A percentile compares a stretch with the other conserved stretches of the same genome.
Evolutionary conservation across 2,113 vertebrate species (phyloP).

Genomic region (Ameiurus melas): DNA sequence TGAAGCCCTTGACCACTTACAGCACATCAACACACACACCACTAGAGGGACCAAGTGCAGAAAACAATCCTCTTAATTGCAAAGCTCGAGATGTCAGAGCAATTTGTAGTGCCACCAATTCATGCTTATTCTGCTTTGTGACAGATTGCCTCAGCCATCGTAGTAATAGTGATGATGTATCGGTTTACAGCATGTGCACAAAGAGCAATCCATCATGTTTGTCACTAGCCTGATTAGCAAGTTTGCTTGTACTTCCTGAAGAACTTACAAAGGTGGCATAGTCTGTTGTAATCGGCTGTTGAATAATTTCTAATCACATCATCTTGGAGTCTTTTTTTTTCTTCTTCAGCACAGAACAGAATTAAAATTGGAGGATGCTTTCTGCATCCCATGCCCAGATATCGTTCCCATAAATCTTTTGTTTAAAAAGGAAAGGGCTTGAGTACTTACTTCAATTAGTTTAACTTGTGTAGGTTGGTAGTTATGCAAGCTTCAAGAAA

Average conservation of each 20-base stretch:
- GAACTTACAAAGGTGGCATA: constrained; percentile 32
- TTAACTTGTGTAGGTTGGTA: not conserved
- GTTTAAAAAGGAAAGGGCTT: not conserved
- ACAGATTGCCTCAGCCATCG: constrained; percentile 45
- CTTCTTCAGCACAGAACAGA: not conserved
- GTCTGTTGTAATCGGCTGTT: constrained; percentile 13
- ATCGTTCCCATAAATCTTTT: not conserved
- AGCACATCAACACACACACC: not conserved
- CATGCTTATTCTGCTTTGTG: constrained; percentile 12
- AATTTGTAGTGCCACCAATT: constrained; percentile 32
- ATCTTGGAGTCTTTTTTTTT: not conserved
- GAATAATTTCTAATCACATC: constrained; percentile 7
- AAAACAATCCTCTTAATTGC: constrained; percentile 30
- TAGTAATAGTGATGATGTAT: constrained; percentile 55
- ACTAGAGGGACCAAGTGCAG: constrained; percentile 32
- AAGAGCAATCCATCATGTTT: constrained; percentile 51
- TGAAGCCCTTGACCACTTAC: constrained; percentile 10
- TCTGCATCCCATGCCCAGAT: not conserved
- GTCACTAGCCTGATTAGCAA: constrained; percentile 51
- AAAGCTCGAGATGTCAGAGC: constrained; percentile 1
- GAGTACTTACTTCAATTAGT: not conserved
- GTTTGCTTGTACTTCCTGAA: constrained; percentile 37
- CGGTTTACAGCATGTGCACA: constrained; percentile 48
- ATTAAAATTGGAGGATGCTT: not conserved
- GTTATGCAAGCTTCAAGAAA: constrained; percentile 2